Conservation (phyloP, 2,113 vertebrate species). For the Labeo catla region DNA sequence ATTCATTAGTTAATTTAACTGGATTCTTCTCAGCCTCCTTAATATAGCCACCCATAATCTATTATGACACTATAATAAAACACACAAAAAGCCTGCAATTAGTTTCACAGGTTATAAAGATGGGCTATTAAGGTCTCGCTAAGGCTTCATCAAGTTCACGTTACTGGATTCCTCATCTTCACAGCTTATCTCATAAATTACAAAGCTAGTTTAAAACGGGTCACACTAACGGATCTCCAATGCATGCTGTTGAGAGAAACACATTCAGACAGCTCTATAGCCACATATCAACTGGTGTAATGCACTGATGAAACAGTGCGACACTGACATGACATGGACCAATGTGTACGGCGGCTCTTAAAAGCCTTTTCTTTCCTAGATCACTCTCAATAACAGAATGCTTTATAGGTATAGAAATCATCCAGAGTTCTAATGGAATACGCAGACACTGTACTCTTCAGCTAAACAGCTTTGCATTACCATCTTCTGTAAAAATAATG, state of each 20-base stretch:
- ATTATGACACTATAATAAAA: constrained; percentile 76
- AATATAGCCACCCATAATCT: constrained; percentile 68
- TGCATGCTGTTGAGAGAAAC: background rate
- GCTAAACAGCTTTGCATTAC: background rate
- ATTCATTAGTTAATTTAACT: constrained; percentile 60
- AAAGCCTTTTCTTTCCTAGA: constrained; percentile 22
- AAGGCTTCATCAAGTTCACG: constrained; percentile 64
- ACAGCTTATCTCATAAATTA: constrained; percentile 65
- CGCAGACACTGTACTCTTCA: background rate
- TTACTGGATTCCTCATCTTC: constrained; percentile 62
- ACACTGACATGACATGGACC: background rate
- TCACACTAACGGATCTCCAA: constrained; percentile 30
- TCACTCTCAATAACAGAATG: background rate
- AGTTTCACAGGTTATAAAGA: constrained; percentile 68
- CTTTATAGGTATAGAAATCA: background rate
- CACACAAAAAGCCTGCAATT: constrained; percentile 63
- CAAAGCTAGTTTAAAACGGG: constrained; percentile 50
- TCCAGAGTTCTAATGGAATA: background rate
- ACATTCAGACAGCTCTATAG: background rate
- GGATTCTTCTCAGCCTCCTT: constrained; percentile 62
- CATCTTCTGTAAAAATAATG: background rate
- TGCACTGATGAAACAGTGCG: background rate
- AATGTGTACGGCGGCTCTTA: constrained; percentile 6
- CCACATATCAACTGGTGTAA: background rate
- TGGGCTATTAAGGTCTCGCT: constrained; percentile 65